These are phyloP conservation scores for Phyllotreta striolata DNA, from an alignment of 2,888 invertebrate species.

Conservation along the genomic window DNA sequence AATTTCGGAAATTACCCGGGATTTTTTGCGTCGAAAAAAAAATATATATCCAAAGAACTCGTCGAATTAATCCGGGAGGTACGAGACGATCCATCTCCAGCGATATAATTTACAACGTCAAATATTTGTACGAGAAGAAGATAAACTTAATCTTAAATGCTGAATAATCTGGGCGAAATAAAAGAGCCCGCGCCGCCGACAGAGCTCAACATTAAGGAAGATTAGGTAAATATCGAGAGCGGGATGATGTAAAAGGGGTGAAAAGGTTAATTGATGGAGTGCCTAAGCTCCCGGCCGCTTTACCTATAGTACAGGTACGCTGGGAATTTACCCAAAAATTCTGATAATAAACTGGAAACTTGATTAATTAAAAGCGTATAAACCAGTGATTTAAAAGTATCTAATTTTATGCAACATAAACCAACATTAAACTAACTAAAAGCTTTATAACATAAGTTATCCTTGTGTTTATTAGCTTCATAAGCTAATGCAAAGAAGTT, in stretches of 20 bases:
- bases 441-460: too few species aligned
- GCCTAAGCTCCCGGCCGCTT: constrained; percentile 18
- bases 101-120: constrained; percentile 22
- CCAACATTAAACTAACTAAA: too few species aligned
- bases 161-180: constrained; percentile 33
- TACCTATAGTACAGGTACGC: constrained; percentile 8
- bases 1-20: constrained; percentile 1
- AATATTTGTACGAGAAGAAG: constrained; percentile 22
- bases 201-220: constrained; percentile 27
- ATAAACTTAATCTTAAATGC: constrained; percentile 33
- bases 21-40: not conserved
- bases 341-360: too few species aligned
- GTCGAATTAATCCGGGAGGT: constrained; percentile 3
- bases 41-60: constrained; percentile 3
- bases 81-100: constrained; percentile 15
- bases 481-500: too few species aligned
- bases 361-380: too few species aligned
- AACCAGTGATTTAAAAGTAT: too few species aligned
- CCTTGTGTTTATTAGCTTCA: too few species aligned
- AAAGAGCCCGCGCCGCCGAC: constrained; percentile 37
- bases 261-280: constrained; percentile 35
- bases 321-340: too few species aligned
- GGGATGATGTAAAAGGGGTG: constrained; percentile 25
- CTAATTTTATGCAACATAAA: too few species aligned
- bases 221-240: constrained; percentile 37